Conservation (phyloP, 2,888 invertebrate genomes). For the Byasa hedistus region DNA sequence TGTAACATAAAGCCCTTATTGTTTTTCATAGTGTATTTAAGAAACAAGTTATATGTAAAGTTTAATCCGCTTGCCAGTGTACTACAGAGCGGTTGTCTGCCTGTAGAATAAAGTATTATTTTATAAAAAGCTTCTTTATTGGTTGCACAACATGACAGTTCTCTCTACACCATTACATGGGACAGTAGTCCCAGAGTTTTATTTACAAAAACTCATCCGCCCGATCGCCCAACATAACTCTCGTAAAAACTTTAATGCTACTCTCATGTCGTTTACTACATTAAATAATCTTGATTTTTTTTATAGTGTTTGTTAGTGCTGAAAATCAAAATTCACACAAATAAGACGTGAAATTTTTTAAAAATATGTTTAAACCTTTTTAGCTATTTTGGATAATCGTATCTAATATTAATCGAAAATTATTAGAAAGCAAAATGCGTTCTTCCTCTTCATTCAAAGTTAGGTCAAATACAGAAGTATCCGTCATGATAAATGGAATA, state of each 20-base stretch:
- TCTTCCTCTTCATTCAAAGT: conserved; percentile 27
- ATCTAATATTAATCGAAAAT: conserved; percentile 25
- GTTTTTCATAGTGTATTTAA: no score
- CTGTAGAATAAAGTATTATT: no score
- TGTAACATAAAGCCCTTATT: no score
- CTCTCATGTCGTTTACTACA: conserved; percentile 26
- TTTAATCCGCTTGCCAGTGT: no score
- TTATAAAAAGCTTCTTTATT: no score
- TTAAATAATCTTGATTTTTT: conserved; percentile 25
- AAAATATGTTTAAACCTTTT: conserved; percentile 15
- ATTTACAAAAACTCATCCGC: no score
- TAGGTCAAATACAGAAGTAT: conserved; percentile 24
- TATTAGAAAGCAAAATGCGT: conserved; percentile 18
- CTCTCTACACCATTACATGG: no score
- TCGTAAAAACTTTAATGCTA: conserved; percentile 29
- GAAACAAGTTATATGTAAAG: no score
- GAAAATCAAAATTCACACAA: conserved; percentile 28
- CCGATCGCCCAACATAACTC: no score
- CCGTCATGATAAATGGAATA: conserved; percentile 19
- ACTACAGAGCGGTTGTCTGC: no score
- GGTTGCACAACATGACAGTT: no score
- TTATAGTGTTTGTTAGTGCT: conserved; percentile 28
- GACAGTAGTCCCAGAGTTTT: no score
- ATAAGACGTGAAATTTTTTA: conserved; percentile 22
- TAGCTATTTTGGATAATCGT: conserved; percentile 16